Base-by-base conservation (phyloP, 2,797 vertebrate genomes). In the Pseudomugil gertrudae region DNA sequence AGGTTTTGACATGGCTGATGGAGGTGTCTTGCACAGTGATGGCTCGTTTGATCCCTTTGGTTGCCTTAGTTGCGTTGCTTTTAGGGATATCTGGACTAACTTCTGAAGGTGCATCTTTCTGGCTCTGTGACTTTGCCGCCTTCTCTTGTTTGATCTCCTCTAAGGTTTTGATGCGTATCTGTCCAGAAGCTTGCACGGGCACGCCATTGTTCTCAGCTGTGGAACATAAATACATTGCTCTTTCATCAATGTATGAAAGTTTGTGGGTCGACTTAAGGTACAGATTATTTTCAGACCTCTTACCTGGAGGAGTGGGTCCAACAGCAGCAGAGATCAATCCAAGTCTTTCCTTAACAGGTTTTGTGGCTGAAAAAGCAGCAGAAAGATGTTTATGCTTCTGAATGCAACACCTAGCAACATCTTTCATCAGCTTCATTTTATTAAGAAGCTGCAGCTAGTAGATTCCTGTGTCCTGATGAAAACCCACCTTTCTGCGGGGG, bases 81-180 rank as follows among this genome's bases (percentile, higher is more conserved):
- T 60, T 72, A 4, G 54, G 14, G 10, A 11, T 7, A 55, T 80
- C 30, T 74, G 90, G 45, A 74, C 69, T 11, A 0, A 5, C n/a
- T 1, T 10, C 62, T 47, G 24, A 83, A 81, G 66, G 32, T 0
- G 15, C 1, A 1, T 57, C 83, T 30, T 78, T 84, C 58, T 78
- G 80, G 48, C 55, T 84, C 81, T 68, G 83, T 52, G 91, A 78
- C 21, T 84, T 94, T 13, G 86, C 87, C 4, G 95, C 94, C 79
- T 95, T 98, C 83, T 97, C 97, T 56, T 94, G 92, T 8, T 91
- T 94, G 76, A 99, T 98, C 87, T 98, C 96, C 82, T 98, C 95
- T 53, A 97, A 89, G 1, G 96, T 97, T 91, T 98, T 99, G 76
- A 98, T 95, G 0, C 81, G 94, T 36, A 98, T 95, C 73, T 95